phyloP scores from a whole-genome alignment of 2,113 vertebrate species.

The Serinus canaria region DNA sequence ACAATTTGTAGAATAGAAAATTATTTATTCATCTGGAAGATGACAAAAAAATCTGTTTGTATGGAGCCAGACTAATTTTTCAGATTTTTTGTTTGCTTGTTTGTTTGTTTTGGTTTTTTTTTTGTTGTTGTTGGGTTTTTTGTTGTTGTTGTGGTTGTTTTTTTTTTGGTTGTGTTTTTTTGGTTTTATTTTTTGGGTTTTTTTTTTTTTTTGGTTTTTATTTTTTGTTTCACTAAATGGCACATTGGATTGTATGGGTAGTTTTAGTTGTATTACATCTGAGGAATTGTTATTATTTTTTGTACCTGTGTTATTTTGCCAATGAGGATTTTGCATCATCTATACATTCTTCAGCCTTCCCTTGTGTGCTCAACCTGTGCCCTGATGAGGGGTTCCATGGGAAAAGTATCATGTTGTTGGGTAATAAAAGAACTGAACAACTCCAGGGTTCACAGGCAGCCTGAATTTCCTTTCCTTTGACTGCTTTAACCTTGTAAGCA shows the following conservation, averaged over 20 bases:
- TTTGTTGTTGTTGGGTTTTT: no score
- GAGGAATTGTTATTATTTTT: not conserved
- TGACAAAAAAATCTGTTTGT: not conserved
- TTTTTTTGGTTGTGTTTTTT: no score
- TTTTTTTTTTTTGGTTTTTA: not conserved
- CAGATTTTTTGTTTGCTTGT: no score
- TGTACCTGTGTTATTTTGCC: not conserved
- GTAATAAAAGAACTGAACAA: not conserved
- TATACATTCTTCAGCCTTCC: not conserved
- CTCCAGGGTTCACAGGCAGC: not conserved
- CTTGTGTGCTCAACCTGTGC: not conserved
- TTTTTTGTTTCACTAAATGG: not conserved
- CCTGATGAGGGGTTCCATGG: not conserved
- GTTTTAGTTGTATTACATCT: not conserved
- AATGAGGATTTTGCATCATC: not conserved
- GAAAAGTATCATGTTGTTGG: not conserved
- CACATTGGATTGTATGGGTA: not conserved
- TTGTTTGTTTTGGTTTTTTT: no score
- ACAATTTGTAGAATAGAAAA: not conserved
- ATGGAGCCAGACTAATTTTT: not conserved
- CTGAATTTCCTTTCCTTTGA: not conserved
- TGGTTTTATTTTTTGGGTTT: no score
- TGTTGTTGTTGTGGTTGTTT: no score
- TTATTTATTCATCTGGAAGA: not conserved
- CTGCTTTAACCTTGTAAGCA: not conserved